phyloP scores from a whole-genome alignment of 2,113 vertebrate genomes.

The Leucopternis melanops region DNA sequence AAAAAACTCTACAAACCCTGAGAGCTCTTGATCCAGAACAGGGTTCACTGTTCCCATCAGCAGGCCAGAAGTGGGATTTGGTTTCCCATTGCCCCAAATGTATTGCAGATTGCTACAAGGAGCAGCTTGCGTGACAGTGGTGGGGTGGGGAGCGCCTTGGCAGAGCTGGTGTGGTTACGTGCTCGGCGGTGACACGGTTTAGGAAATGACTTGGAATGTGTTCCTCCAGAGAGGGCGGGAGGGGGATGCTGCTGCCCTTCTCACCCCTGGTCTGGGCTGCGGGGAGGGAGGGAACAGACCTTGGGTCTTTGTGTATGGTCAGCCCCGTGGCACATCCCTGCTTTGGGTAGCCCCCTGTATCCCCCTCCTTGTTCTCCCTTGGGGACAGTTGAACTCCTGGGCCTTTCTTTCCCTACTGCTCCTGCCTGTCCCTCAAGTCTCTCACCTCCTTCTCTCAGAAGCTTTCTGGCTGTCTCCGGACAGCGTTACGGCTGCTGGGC shows the following conservation, averaged over 20 bases:
- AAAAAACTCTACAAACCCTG: background rate
- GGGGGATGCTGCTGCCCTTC: background rate
- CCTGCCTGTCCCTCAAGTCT: background rate
- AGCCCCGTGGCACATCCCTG: background rate
- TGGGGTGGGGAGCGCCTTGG: background rate
- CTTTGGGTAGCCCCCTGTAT: background rate
- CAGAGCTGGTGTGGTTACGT: rapidly evolving
- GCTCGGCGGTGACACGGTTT: background rate
- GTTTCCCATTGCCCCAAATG: background rate
- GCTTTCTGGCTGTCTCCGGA: background rate
- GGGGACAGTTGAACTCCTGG: background rate
- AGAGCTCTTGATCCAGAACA: background rate
- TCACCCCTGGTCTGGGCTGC: background rate
- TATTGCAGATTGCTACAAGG: background rate
- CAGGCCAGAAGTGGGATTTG: background rate
- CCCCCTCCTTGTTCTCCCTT: background rate
- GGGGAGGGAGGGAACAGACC: background rate
- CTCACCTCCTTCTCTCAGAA: background rate
- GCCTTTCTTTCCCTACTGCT: background rate
- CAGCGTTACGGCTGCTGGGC: background rate
- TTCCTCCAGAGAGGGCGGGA: background rate
- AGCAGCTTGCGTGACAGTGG: rapidly evolving
- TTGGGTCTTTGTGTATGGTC: background rate
- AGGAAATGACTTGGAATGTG: background rate
- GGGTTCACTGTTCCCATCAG: background rate